phyloP scores from a whole-genome alignment of 2,888 invertebrate species.

The Idaea aversata region DNA sequence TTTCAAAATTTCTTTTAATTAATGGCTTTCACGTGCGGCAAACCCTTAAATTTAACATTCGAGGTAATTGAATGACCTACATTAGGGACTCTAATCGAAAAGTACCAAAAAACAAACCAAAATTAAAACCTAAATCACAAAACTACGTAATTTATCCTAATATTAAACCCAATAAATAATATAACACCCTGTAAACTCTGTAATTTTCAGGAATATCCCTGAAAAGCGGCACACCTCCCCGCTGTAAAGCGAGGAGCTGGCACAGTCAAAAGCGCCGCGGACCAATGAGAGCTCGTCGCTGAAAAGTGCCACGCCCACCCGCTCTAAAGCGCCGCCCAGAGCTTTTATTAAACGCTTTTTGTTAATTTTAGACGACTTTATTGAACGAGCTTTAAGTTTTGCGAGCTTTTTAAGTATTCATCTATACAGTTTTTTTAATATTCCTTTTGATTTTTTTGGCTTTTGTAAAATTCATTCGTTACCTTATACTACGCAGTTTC shows the following conservation, averaged over 20 bases:
- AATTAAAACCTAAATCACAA: slow-evolving; percentile 22
- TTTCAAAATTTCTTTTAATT: too few relatives aligned
- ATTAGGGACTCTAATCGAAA: too few relatives aligned
- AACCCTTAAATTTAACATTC: too few relatives aligned
- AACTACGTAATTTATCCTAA: slow-evolving; percentile 24
- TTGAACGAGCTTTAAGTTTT: slow-evolving; percentile 3
- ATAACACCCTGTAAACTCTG: slow-evolving; percentile 29
- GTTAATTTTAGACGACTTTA: slow-evolving; percentile 42
- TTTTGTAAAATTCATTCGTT: neutral
- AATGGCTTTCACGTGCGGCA: too few relatives aligned
- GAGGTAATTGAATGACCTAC: too few relatives aligned
- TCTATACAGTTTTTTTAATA: slow-evolving; percentile 11
- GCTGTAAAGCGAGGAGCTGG: slow-evolving; percentile 59
- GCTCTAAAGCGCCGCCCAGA: slow-evolving; percentile 63
- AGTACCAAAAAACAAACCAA: neutral
- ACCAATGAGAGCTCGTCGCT: slow-evolving; percentile 62
- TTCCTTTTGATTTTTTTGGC: neutral
- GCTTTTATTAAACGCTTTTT: neutral
- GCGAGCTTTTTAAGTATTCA: neutral
- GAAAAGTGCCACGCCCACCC: slow-evolving; percentile 76
- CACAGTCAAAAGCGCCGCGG: slow-evolving; percentile 45
- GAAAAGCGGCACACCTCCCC: slow-evolving; percentile 64
- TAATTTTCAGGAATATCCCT: slow-evolving; percentile 43
- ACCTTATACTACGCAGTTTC: too few relatives aligned
- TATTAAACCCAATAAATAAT: slow-evolving; percentile 40